phyloP scores from a whole-genome alignment of 2,113 vertebrate genomes.

The Leptosomus discolor region DNA sequence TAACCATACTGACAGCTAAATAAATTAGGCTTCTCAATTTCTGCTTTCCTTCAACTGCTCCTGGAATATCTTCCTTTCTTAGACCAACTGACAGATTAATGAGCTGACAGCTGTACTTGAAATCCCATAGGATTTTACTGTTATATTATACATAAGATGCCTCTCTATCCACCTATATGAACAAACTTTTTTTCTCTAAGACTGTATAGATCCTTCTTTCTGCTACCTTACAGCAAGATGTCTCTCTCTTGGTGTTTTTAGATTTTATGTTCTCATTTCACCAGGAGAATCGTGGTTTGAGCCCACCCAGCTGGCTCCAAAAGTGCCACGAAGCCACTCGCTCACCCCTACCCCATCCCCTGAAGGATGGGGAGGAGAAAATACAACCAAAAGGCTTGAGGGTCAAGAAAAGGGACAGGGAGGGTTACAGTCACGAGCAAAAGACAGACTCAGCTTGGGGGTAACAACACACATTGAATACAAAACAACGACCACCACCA shows the following conservation, averaged over 20 bases:
- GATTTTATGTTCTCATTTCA: background rate
- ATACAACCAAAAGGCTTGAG: too few relatives aligned
- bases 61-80: background rate
- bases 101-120: background rate
- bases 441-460: too few relatives aligned
- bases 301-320: too few relatives aligned
- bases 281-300: background rate
- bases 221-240: background rate
- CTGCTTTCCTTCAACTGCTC: background rate
- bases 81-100: background rate
- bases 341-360: too few relatives aligned
- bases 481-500: too few relatives aligned
- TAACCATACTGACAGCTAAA: background rate
- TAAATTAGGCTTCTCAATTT: background rate
- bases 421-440: too few relatives aligned
- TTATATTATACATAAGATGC: background rate
- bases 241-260: background rate
- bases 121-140: background rate
- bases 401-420: too few relatives aligned
- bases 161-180: background rate
- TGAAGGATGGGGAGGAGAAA: too few relatives aligned
- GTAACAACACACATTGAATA: too few relatives aligned
- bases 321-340: too few relatives aligned
- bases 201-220: background rate
- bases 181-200: background rate